These are phyloP conservation scores for Blastobasis lacticolella DNA, from an alignment of 2,888 invertebrate genomes.

Conservation along the genomic window DNA sequence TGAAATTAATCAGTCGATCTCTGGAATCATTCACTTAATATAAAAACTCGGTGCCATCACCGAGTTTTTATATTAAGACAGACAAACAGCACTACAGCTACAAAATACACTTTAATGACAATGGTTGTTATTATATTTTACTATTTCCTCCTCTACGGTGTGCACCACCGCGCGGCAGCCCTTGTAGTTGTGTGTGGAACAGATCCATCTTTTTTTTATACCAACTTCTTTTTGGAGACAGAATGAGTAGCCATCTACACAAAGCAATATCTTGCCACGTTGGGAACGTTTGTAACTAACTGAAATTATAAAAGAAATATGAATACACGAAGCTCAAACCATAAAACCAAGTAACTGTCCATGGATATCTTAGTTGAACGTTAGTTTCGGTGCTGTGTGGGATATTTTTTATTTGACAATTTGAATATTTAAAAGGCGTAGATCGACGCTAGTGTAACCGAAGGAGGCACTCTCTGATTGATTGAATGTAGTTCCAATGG, in stretches of 20 bases:
- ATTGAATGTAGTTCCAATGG: too few relatives aligned
- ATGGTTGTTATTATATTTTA: slow-evolving; percentile 14
- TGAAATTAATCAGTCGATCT: too few relatives aligned
- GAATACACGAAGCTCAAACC: neutral
- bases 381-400: too few relatives aligned
- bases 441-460: too few relatives aligned
- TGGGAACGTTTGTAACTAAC: neutral
- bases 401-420: too few relatives aligned
- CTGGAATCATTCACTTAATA: too few relatives aligned
- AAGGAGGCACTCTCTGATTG: too few relatives aligned
- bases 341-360: neutral
- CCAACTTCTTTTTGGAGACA: neutral
- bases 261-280: neutral
- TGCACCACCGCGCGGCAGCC: slow-evolving; percentile 11
- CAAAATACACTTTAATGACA: too few relatives aligned
- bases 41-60: too few relatives aligned
- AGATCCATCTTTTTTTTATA: slow-evolving; percentile 11
- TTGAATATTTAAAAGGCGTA: too few relatives aligned
- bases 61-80: too few relatives aligned
- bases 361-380: neutral
- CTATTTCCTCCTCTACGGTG: slow-evolving; percentile 14
- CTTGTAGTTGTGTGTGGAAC: slow-evolving; percentile 10
- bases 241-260: neutral
- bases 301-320: neutral
- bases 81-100: too few relatives aligned